Base-by-base conservation (phyloP, 2,888 invertebrate species). In the Tachina lurida region DNA sequence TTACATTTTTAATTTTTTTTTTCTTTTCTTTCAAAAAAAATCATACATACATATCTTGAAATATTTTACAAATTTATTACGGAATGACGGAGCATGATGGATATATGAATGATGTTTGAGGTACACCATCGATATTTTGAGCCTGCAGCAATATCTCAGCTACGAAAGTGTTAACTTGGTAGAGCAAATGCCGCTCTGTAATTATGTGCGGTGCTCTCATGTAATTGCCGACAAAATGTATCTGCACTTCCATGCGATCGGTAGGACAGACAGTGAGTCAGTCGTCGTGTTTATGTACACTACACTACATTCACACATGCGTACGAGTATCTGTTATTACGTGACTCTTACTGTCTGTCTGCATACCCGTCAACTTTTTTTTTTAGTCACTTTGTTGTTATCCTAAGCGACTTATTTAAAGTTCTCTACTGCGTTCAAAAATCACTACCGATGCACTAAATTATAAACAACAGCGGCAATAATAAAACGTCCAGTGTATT, bases 161-260 rank as follows among this genome's bases (percentile, higher is more conserved):
- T 87, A 89, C 92, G 91, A 92, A 93, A 93, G 92, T 93, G 92
- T 92, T 92, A 93, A 92, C 92, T 92, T 90, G 91, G 91, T 90
- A 88, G 90, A 90, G 88, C 49, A 88, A 84, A 88, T 87, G 91
- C 92, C 92, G 92, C 92, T 90, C 90, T 92, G 89, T 92, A 92
- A 92, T 92, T 92, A 92, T 90, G 89, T 88, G 88, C 88, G 90
- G 88, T 78, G 89, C 83, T 79, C 73, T 79, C 71, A 58, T 79
- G 90, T 92, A 92, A 92, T 92, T 92, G 91, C 90, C 85, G 65
- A 70, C 83, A 74, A 75, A 88, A 70, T 82, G 56, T 65, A 74
- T 75, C 22, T 56, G 71, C 68, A 68, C 68, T 82, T 67, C 63
- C 73, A 71, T 52, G 67, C 47, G 45, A 74, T 43, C 60, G 65